These are phyloP conservation scores for Strix uralensis DNA, from an alignment of 2,113 vertebrate species.

Conservation along the genomic window DNA sequence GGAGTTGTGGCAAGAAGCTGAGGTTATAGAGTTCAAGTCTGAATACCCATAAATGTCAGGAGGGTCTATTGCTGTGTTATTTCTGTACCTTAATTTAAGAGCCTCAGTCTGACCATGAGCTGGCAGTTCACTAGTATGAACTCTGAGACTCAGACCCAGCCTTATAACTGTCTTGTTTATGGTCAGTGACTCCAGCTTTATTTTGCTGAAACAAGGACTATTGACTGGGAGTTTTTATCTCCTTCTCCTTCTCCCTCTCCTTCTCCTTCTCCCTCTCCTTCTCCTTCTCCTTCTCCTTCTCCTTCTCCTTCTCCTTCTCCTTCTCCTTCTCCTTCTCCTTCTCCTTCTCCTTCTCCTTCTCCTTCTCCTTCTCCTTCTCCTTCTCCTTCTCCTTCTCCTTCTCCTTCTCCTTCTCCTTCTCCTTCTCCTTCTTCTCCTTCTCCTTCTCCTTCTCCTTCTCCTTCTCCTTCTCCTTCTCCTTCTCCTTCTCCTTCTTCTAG, in stretches of 20 bases:
- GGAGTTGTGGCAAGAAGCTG: neutral
- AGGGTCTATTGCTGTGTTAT: neutral
- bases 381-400: too few species aligned
- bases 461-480: too few species aligned
- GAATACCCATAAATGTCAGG: neutral
- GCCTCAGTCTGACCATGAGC: neutral
- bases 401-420: neutral
- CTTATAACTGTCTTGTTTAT: neutral
- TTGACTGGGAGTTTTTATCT: neutral
- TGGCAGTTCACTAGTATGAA: neutral
- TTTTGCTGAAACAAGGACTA: neutral
- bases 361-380: too few species aligned
- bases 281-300: neutral
- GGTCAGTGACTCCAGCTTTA: neutral
- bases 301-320: accelerated
- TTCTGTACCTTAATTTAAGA: neutral
- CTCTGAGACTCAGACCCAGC: neutral
- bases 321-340: too few species aligned
- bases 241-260: neutral
- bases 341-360: too few species aligned
- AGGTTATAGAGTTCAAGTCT: neutral
- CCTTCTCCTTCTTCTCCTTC: neutral
- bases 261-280: neutral
- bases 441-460: too few species aligned
- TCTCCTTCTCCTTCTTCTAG: neutral